Percentiles rank a stretch among this genome's conserved stretches.
phyloP scores from a whole-genome alignment of 37 sponge, comb jelly and placozoan genomes.

The Crambe crambe region DNA sequence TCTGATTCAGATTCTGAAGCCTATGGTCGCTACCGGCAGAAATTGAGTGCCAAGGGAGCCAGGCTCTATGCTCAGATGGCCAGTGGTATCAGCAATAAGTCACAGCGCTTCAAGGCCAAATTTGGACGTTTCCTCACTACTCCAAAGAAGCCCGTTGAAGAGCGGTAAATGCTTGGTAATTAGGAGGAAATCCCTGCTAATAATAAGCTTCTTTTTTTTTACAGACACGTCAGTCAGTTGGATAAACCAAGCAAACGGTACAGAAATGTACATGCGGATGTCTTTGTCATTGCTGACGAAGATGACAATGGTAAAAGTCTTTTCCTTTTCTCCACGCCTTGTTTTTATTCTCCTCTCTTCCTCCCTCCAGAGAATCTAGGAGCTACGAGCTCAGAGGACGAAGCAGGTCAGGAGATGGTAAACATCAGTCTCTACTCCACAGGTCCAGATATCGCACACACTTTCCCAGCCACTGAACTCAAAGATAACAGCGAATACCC shows the following conservation, averaged over 20 bases:
- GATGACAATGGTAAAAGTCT: conserved; percentile 57
- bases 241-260: conserved; percentile 77
- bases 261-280: conserved; percentile 70
- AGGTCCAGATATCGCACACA: conserved; percentile 69
- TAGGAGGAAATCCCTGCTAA: not conserved
- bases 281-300: conserved; percentile 94
- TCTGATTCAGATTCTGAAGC: conserved; percentile 69
- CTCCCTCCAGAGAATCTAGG: conserved; percentile 23
- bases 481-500: conserved; percentile 34
- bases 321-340: not conserved
- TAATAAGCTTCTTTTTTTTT: too few species aligned
- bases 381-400: conserved; percentile 75
- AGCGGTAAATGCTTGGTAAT: conserved; percentile 9
- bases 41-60: conserved; percentile 61
- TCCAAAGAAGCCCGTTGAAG: conserved; percentile 23
- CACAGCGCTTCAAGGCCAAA: conserved; percentile 36
- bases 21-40: conserved; percentile 32
- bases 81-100: conserved; percentile 47
- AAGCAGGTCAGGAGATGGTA: conserved; percentile 57
- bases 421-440: conserved; percentile 80
- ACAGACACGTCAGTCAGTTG: conserved; percentile 53
- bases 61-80: conserved; percentile 50
- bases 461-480: conserved; percentile 68
- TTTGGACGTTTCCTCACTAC: conserved; percentile 22
- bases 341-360: not conserved